Conservation (phyloP, 2,888 invertebrate species). For the Nephrotoma flavescens region DNA sequence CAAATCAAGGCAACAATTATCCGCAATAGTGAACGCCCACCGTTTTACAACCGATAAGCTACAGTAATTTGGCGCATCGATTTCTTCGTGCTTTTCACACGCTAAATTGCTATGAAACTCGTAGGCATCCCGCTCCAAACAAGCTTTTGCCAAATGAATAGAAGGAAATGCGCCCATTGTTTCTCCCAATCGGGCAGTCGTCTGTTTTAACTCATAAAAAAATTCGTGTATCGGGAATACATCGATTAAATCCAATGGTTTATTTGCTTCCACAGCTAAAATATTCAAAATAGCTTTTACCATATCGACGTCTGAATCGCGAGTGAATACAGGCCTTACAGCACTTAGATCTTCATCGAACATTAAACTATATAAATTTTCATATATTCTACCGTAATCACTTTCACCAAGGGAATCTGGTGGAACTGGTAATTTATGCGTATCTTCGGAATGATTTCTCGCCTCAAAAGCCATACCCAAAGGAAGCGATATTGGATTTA, state of each 20-base stretch:
- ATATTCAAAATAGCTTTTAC: conserved; percentile 13
- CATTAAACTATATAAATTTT: conserved; percentile 22
- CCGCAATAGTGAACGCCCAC: background rate
- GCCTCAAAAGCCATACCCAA: conserved; percentile 28
- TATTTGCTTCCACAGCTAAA: background rate
- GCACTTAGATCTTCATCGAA: conserved; percentile 12
- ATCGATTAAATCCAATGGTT: background rate
- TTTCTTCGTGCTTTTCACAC: conserved; percentile 1
- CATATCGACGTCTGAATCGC: conserved; percentile 12
- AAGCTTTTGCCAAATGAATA: background rate
- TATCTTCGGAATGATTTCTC: conserved; percentile 20
- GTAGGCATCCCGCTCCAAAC: background rate
- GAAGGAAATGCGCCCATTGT: background rate
- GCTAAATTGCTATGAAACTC: background rate
- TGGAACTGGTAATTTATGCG: conserved; percentile 26
- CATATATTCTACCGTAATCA: conserved; percentile 18
- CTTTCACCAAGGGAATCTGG: conserved; percentile 15
- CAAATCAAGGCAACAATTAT: conserved; percentile 1
- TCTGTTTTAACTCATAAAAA: background rate
- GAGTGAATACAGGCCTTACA: conserved; percentile 27
- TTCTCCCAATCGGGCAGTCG: background rate
- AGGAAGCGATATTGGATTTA: conserved; percentile 16
- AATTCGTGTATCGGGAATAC: background rate
- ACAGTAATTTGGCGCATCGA: background rate
- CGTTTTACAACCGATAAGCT: background rate